Evolutionary conservation across 2,888 invertebrate species (phyloP), one percentile per base, ranked within the genome.

Genomic region (Luperina nickerlii): DNA sequence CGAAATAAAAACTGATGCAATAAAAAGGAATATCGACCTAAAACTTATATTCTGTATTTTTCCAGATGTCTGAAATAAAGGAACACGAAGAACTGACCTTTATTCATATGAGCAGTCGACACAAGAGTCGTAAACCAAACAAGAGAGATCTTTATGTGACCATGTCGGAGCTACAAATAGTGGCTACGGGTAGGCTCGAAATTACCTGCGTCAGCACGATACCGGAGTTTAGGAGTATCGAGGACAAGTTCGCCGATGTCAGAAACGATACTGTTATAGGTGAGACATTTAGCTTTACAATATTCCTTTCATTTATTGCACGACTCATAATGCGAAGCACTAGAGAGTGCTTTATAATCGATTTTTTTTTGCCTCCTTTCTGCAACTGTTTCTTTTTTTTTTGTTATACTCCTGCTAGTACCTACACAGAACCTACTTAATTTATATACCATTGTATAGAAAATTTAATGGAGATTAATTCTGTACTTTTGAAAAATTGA

Each of bases 181-280:
- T 98, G 42, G 97, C 97, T 65, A 98, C 98, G 81, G 98, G 98
- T 8, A 97, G 97, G 79, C 96, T 98, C 83, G 97, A 98, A 92
- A 97, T 98, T 90, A 98, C 98, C 80, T 98, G 98, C 92, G 97
- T 98, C 93, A 97, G 98, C 91, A 98, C 98, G 74, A 98, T 98
- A 90, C 98, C 98, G 0, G 98, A 98, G 88, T 98, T 98, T 90
- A 97, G 98, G 79, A 98, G 97, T 84, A 97, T 97, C 86, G 97
- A 98, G 79, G 98, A 98, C 91, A 97, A 97, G 91, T 98, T 98
- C 91, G 98, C 98, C 68, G 98, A 98, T 92, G 97, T 97, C 85
- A 97, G 98, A 93, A 98, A 97, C 87, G 97, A 97, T 90, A 98
- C 98, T 67, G 98, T 98, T 83, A 97, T 97, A 91, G 98, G 98